Evolutionary conservation across 2,113 vertebrate genomes (phyloP).

Genomic region (Gnathonemus longibarbis): DNA sequence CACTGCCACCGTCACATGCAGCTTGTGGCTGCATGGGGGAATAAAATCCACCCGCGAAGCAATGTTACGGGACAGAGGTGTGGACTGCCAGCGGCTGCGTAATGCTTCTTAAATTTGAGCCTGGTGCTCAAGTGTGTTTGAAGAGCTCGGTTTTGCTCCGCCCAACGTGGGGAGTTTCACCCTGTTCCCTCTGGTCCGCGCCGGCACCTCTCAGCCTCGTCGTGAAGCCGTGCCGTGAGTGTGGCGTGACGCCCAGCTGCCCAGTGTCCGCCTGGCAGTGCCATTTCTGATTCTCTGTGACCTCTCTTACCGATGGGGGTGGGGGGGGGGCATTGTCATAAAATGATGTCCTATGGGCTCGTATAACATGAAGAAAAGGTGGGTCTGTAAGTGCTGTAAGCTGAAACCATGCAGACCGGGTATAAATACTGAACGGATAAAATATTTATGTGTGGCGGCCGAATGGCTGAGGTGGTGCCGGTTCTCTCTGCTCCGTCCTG

Average conservation of each 20-base stretch:
- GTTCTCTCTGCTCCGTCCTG: background rate
- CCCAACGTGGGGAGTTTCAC: background rate
- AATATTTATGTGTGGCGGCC: background rate
- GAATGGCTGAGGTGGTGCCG: background rate
- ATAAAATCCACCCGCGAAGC: background rate
- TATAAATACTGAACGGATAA: background rate
- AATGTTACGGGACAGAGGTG: background rate
- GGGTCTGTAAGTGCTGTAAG: background rate
- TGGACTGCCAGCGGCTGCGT: background rate
- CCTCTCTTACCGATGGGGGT: background rate
- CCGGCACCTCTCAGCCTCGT: background rate
- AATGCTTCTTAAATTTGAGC: background rate
- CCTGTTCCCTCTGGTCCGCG: background rate
- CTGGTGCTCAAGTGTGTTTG: background rate
- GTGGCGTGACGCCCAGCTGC: background rate
- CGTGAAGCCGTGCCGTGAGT: background rate
- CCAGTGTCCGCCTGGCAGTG: background rate
- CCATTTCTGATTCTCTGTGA: background rate
- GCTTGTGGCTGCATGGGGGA: background rate
- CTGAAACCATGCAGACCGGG: background rate
- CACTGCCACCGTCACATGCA: background rate
- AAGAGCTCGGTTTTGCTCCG: background rate
- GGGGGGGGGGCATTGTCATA: background rate
- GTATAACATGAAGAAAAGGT: background rate
- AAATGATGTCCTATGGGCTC: background rate